Evolutionary conservation across 2,113 vertebrate species (phyloP).

Genomic region (Cinclus mexicanus): DNA sequence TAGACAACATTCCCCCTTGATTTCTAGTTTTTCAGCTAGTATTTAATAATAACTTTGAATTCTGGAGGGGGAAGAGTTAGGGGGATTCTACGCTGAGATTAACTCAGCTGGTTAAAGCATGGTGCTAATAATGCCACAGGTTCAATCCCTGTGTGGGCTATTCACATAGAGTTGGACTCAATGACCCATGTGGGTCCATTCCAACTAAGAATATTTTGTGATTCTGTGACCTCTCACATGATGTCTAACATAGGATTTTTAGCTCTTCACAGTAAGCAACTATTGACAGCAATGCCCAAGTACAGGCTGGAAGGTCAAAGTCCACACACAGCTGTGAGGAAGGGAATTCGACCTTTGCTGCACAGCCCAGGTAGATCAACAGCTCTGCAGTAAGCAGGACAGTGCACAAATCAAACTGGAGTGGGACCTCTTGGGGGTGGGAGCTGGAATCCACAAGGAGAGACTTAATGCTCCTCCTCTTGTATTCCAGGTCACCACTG

Average conservation of each 20-base stretch:
- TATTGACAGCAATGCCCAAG: background rate
- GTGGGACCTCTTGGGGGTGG: fast-evolving
- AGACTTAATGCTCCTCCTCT: background rate
- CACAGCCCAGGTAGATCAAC: background rate
- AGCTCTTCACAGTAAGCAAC: background rate
- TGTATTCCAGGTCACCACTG: background rate
- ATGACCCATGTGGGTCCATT: background rate
- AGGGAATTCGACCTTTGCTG: fast-evolving
- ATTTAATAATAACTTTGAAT: background rate
- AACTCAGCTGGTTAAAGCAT: background rate
- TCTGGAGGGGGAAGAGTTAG: background rate
- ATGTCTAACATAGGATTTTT: background rate
- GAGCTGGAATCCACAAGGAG: background rate
- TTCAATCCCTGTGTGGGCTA: background rate
- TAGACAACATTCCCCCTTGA: background rate
- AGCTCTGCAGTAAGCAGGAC: background rate
- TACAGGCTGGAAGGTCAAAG: background rate
- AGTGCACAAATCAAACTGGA: background rate
- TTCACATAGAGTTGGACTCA: background rate
- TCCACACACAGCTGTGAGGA: background rate
- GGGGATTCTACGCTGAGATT: background rate
- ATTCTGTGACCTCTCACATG: background rate
- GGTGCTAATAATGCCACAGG: background rate
- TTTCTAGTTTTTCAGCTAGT: background rate
- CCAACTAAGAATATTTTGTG: background rate